A percentile compares a stretch with the other conserved stretches of the same genome.
Evolutionary conservation across 1,140 invertebrate genomes (phyloP).

Genomic region (Manduca sexta): DNA sequence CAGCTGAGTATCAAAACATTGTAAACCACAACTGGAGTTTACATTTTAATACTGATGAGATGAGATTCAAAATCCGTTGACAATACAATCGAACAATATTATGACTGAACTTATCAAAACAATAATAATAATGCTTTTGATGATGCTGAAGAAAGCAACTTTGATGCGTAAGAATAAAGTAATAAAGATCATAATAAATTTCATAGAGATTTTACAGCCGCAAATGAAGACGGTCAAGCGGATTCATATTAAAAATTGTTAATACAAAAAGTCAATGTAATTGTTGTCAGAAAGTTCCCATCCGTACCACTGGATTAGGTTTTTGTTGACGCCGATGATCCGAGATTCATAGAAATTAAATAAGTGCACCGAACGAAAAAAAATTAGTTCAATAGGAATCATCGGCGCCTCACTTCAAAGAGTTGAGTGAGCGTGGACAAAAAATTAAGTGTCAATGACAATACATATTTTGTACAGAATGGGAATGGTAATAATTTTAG

Average conservation of each 20-base stretch:
- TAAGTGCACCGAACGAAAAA: conserved; percentile 13
- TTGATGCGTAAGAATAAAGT: not conserved
- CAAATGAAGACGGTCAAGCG: not conserved
- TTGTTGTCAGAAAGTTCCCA: conserved; percentile 38
- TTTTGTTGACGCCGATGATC: conserved; percentile 29
- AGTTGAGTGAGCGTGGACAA: not conserved
- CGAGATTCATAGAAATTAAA: conserved; percentile 19
- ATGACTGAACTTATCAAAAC: too few species aligned
- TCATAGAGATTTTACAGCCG: not conserved
- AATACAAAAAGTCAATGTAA: conserved; percentile 30
- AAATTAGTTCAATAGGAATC: conserved; percentile 10
- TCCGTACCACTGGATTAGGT: conserved; percentile 39
- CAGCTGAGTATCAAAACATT: not conserved
- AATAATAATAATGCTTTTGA: too few species aligned
- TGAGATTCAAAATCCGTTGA: not conserved
- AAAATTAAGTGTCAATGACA: too few species aligned
- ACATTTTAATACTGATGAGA: too few species aligned
- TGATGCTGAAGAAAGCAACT: too few species aligned
- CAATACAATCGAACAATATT: not conserved
- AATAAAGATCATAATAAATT: not conserved
- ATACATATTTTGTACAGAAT: too few species aligned
- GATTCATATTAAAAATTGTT: conserved; percentile 27
- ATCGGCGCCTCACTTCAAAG: conserved; percentile 12
- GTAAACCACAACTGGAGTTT: not conserved
- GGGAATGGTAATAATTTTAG: too few species aligned